Evolutionary conservation across 2,888 invertebrate species (phyloP).

Genomic region (Cristatella mucedo): DNA sequence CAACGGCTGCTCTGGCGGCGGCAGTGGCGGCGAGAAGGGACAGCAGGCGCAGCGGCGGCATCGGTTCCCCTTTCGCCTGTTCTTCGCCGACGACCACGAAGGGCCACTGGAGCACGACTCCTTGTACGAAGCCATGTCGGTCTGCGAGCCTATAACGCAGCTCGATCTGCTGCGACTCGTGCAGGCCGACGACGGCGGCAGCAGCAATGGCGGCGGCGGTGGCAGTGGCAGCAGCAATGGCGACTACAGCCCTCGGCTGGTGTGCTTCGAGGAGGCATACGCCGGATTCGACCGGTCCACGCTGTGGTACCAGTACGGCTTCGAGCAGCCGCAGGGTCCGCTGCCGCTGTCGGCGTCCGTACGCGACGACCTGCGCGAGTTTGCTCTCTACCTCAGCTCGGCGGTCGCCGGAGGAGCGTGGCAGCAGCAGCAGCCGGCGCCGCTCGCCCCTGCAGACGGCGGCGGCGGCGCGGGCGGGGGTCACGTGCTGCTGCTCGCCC

Average conservation of each 20-base stretch:
- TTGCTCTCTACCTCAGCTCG: too few species aligned
- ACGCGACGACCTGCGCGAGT: neutral
- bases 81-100: conserved; percentile 30
- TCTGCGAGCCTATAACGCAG: conserved; percentile 17
- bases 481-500: conserved; percentile 23
- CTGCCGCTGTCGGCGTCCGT: conserved; percentile 13
- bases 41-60: conserved; percentile 1
- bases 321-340: conserved; percentile 38
- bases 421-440: neutral
- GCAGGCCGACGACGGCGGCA: too few species aligned
- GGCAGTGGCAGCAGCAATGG: too few species aligned
- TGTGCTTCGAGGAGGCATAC: conserved; percentile 35
- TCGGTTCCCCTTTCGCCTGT: conserved; percentile 17
- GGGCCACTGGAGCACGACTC: conserved; percentile 21
- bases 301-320: conserved; percentile 43
- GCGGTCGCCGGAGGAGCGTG: neutral
- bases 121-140: conserved; percentile 34
- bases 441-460: too few species aligned
- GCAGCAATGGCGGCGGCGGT: too few species aligned
- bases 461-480: too few species aligned
- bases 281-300: conserved; percentile 37
- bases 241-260: conserved; percentile 13
- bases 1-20: too few species aligned
- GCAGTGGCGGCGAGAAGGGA: too few species aligned
- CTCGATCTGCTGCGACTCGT: conserved; percentile 14